phyloP scores from a whole-genome alignment of 2,113 vertebrate species.

The Nettapus auritus region DNA sequence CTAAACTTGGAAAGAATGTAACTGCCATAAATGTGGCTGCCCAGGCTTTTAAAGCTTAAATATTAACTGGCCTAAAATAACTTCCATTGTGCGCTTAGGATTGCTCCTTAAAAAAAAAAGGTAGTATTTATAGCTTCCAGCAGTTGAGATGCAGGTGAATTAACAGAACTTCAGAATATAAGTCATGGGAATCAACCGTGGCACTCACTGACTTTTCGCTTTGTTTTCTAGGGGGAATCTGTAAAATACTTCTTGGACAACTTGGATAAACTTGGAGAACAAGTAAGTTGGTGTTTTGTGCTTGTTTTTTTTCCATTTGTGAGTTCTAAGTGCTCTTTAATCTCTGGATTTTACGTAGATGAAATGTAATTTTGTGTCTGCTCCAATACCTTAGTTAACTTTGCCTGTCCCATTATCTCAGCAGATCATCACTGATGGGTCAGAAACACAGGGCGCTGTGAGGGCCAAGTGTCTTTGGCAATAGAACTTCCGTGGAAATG shows the following conservation, averaged over 20 bases:
- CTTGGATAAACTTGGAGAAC: conserved; percentile 94
- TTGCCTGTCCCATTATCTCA: not conserved
- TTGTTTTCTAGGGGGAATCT: conserved; percentile 91
- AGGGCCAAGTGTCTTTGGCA: not conserved
- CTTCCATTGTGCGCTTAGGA: not conserved
- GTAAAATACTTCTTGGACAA: conserved; percentile 99
- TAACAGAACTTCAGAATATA: conserved; percentile 34
- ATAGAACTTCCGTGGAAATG: not conserved
- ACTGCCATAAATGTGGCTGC: not conserved
- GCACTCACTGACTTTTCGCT: conserved; percentile 35
- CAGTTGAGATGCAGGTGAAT: not conserved
- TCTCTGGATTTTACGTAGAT: conserved; percentile 9
- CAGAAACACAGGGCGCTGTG: not conserved
- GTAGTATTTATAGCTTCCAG: not conserved
- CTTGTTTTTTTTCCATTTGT: not conserved
- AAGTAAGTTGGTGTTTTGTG: conserved; percentile 81
- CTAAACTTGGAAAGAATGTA: conserved; percentile 4
- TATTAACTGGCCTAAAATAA: conserved; percentile 15
- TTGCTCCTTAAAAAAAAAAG: not conserved
- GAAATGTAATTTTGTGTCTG: not conserved
- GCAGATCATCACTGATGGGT: not conserved
- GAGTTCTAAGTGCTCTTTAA: conserved; percentile 13
- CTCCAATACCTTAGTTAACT: not conserved
- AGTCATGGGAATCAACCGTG: conserved; percentile 3
- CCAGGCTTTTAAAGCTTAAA: not conserved